Percentiles rank a stretch among this genome's conserved stretches.
phyloP scores from a whole-genome alignment of 2,797 vertebrate species.

The Xiphorhynchus erythropygius region DNA sequence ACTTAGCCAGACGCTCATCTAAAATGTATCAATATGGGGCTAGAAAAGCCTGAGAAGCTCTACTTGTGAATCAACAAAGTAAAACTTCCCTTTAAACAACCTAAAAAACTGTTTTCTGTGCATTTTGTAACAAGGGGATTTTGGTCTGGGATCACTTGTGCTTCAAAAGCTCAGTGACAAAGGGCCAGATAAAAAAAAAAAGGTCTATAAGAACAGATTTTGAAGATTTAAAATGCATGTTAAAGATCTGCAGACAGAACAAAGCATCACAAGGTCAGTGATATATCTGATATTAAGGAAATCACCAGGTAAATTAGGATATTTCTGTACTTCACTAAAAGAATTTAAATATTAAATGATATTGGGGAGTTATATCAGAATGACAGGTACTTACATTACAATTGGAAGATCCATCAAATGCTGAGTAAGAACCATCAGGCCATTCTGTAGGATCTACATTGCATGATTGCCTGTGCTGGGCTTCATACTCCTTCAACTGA shows the following conservation, averaged over 20 bases:
- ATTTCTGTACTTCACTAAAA: neutral
- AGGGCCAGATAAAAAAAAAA: neutral
- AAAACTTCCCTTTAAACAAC: neutral
- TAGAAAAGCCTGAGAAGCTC: neutral
- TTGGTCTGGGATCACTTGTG: neutral
- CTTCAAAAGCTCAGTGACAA: neutral
- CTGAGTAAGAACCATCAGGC: conserved; percentile 87
- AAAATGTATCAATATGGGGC: neutral
- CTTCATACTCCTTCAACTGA: conserved; percentile 98
- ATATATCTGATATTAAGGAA: neutral
- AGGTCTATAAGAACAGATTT: neutral
- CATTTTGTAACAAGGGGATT: neutral
- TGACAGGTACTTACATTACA: conserved; percentile 90
- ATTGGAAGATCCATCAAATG: conserved; percentile 90
- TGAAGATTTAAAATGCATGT: neutral
- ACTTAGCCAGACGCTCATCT: neutral
- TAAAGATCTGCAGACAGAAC: neutral
- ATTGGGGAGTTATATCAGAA: neutral
- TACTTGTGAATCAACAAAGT: neutral
- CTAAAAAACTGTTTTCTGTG: neutral
- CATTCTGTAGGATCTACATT: conserved; percentile 83
- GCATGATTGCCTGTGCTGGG: conserved; percentile 89
- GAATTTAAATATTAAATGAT: neutral
- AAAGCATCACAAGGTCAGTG: neutral
- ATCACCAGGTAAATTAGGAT: neutral